Base-by-base conservation (phyloP, 1,140 invertebrate genomes). In the Temnothorax nylanderi region DNA sequence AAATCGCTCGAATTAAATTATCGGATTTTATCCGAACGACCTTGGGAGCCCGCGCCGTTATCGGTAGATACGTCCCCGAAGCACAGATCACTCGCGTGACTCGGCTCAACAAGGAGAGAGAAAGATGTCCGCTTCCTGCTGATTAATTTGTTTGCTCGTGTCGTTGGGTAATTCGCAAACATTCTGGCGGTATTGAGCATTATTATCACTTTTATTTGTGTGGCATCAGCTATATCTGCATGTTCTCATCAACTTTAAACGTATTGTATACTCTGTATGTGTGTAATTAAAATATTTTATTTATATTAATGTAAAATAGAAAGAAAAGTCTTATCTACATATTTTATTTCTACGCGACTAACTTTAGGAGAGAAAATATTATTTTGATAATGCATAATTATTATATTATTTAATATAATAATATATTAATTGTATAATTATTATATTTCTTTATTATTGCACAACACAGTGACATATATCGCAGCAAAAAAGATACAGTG, bases 21-120 rank as follows among this genome's bases (percentile, higher is more conserved):
- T 88, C 87, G 81, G 82, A 86, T 89, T 86, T 89, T 82, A 78
- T 71, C 34, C 84, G 54, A 51, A 8, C 37, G 84, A 86, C 87
- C 87, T 88, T 89, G 87, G 5, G n/a, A 18, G 37, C 32, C 75
- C 41, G 54, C 37, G 56, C n/a, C 56, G 80, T 78, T 69, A 78
- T 47, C 67, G 81, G 56, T 65, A 75, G 87, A 74, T 85, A 74
- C 21, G 11, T 47, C 56, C 34, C 34, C 37, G 67, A 72, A 34
- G 49, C 51, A 47, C 37, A 78, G 34, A 72, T 58, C 58, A 51
- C 13, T 86, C 67, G 54, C 75, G 62, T 86, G 69, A 81, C 69
- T 82, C 47, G 44, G 18, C 16, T 60, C 69, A 47, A 37, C 13
- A 37, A 74, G 41, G 26, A 67, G 64, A 37, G 37, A 72, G 54